A percentile compares a stretch with the other conserved stretches of the same genome.
Evolutionary conservation across 1,140 invertebrate species (phyloP).

Genomic region (Prorops nasuta): DNA sequence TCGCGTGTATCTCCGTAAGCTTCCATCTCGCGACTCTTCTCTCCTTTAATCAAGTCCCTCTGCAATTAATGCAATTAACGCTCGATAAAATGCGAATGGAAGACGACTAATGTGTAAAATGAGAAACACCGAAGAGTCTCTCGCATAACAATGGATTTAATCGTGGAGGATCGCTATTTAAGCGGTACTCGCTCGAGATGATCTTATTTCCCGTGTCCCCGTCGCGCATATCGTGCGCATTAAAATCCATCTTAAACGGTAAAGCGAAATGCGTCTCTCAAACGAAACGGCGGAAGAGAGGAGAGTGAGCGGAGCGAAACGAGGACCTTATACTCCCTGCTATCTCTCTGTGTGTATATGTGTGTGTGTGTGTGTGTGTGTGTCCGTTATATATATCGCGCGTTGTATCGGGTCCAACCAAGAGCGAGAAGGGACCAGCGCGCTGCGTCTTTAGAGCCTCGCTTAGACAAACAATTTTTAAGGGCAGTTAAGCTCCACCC

Average conservation of each 20-base stretch:
- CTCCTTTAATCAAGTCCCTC: too few species aligned
- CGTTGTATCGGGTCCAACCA: too few species aligned
- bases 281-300: background rate
- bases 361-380: too few species aligned
- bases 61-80: too few species aligned
- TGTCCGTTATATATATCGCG: too few species aligned
- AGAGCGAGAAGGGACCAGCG: too few species aligned
- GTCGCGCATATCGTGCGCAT: conserved; percentile 11
- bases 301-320: conserved; percentile 5
- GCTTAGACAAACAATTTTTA: conserved; percentile 50
- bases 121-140: too few species aligned
- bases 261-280: background rate
- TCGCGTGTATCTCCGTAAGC: too few species aligned
- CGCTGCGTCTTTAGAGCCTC: conserved; percentile 23
- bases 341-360: too few species aligned
- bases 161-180: background rate
- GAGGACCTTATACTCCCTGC: conserved; percentile 28
- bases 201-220: background rate
- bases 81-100: too few species aligned
- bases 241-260: conserved; percentile 24
- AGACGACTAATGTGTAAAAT: too few species aligned
- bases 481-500: conserved; percentile 39
- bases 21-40: too few species aligned
- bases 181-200: background rate
- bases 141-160: background rate